Evolutionary conservation across 2,888 invertebrate genomes (phyloP), one percentile per base, ranked within the genome.

Genomic region (Dugesia japonica): DNA sequence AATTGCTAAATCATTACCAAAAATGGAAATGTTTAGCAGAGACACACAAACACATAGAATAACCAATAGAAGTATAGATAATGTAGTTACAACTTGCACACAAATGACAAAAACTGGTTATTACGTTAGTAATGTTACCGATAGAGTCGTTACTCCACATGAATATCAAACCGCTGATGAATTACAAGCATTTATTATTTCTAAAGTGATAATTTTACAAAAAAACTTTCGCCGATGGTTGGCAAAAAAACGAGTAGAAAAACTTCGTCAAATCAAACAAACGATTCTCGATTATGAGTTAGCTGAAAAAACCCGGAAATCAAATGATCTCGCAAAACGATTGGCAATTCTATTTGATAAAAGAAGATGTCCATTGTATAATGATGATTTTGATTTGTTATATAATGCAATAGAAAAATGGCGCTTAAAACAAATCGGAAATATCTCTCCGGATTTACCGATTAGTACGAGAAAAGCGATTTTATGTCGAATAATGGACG

Each of bases 381-480:
- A 83, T 78, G 82, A 83, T 79, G 85, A 85, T 77, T 85, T 85
- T 80, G 83, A 84, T 79, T 81, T 85, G n/a, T 79, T 85, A 1
- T 84, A 84, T 76, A 81, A 42, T 27, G 76, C 77, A n/a, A 28
- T 77, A 1, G 77, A 77, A n/a, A 28, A 77, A 23, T 85, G 85
- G 83, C 80, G 84, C 75, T 79, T 81, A 74, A 83, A 84, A 77
- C 83, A 84, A 78, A 76, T 83, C 38, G 83, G 81, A 38, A 80
- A 82, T 42, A 85, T 86, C 76, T 81, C 84, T 79, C 76, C 81
- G 1, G 26, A 26, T 4, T 79, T 83, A 78, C 79, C 80, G 26
- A 85, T 82, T 23, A 84, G 85, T 4, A 85, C 85, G 79, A 79
- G 83, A 17, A 85, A 85, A 79, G 85, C 85, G n/a, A 85, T 85